phyloP scores from a whole-genome alignment of 2,113 vertebrate species.

The Leuciscus idus region DNA sequence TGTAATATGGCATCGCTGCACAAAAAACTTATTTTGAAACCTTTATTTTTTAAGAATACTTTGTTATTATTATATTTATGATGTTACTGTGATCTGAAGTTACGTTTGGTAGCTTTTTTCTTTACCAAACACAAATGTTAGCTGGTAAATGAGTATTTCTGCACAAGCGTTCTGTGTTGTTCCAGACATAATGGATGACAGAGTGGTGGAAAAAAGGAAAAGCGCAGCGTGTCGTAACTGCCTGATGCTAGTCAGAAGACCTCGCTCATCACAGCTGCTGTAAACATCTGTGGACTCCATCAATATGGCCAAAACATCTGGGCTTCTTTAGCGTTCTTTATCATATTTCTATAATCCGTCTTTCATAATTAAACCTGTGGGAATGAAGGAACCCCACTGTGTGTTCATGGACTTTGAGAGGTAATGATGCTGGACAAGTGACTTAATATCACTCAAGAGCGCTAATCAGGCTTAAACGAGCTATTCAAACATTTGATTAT shows the following conservation, averaged over 20 bases:
- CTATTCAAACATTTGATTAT: no score
- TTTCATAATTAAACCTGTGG: conserved; percentile 64
- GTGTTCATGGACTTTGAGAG: conserved; percentile 51
- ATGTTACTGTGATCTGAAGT: no score
- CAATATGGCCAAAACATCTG: conserved; percentile 61
- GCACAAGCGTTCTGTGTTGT: conserved; percentile 11
- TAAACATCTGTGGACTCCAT: conserved; percentile 57
- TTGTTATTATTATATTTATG: no score
- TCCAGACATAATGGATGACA: conserved; percentile 55
- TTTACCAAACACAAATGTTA: neutral
- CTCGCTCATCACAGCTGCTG: conserved; percentile 51
- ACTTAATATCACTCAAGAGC: conserved; percentile 22
- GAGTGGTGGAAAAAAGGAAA: conserved; percentile 32
- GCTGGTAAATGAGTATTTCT: conserved; percentile 22
- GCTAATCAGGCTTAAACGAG: neutral
- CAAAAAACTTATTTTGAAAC: no score
- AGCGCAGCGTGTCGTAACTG: conserved; percentile 42
- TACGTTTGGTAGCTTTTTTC: conserved; percentile 21
- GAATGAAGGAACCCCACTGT: conserved; percentile 45
- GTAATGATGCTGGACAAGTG: conserved; percentile 40
- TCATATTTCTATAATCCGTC: conserved; percentile 56
- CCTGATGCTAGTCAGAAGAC: conserved; percentile 52
- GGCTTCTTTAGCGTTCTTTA: conserved; percentile 51
- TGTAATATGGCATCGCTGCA: no score
- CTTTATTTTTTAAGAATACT: no score